Evolutionary conservation across 2,888 invertebrate genomes (phyloP).

Genomic region (Rhorus exstirpatorius): DNA sequence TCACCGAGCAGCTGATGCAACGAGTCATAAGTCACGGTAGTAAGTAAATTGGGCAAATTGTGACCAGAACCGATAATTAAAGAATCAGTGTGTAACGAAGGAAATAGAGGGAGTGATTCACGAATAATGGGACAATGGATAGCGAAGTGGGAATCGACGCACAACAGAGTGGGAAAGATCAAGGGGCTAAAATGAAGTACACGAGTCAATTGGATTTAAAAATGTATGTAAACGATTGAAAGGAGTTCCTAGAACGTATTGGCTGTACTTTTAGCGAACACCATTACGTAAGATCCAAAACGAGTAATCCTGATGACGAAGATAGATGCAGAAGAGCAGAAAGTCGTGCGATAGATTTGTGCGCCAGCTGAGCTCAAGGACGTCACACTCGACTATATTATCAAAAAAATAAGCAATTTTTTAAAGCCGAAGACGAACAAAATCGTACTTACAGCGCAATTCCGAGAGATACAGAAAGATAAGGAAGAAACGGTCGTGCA

Average conservation of each 20-base stretch:
- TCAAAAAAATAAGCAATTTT: conserved; percentile 13
- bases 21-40: too few relatives aligned
- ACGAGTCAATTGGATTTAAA: conserved; percentile 31
- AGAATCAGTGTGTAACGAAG: too few relatives aligned
- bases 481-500: conserved; percentile 38
- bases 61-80: too few relatives aligned
- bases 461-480: conserved; percentile 33
- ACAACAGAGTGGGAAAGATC: too few relatives aligned
- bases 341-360: conserved; percentile 13
- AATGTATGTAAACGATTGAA: conserved; percentile 30
- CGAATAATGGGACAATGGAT: too few relatives aligned
- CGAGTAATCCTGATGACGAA: conserved; percentile 48
- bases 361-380: not conserved
- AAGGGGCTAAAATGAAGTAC: too few relatives aligned
- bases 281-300: conserved; percentile 29
- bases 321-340: conserved; percentile 39
- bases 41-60: too few relatives aligned
- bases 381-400: too few relatives aligned
- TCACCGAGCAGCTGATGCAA: too few relatives aligned
- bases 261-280: conserved; percentile 32
- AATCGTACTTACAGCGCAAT: conserved; percentile 47
- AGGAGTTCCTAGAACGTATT: conserved; percentile 38
- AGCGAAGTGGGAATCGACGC: too few relatives aligned
- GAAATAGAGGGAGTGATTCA: too few relatives aligned
- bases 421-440: conserved; percentile 50